Evolutionary conservation across 2,888 invertebrate species (phyloP), one percentile per base, ranked within the genome.

Genomic region (Drosophila barbarae): DNA sequence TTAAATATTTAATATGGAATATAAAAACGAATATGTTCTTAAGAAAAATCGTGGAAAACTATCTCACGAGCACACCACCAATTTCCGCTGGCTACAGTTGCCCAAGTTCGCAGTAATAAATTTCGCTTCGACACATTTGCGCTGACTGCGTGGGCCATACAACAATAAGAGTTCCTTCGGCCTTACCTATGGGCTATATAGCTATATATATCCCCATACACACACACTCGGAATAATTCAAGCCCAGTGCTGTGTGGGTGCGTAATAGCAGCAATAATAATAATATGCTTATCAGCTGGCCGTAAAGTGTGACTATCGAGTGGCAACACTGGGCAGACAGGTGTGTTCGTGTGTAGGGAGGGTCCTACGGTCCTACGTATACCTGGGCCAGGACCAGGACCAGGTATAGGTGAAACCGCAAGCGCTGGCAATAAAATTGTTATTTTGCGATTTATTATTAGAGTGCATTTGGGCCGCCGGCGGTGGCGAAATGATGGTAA

Each of bases 381-480:
- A 15, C 38, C 36, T 28, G 66, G 53, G 8, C 41, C 50, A 49
- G 50, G 65, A 39, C 39, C 39, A 42, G 50, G 56, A 39, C 39
- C 39, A 42, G 39, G 52, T 36, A 70, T 38, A n/a, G 46, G 42
- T 39, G 46, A 46, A 69, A 76, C 83, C 83, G 67, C 84, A 74
- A 63, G 67, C 58, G 42, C 73, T 69, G 72, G 73, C 82, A 77
- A 80, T 80, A 80, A 85, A 85, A 80, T 75, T 77, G 85, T 83
- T 78, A 73, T 78, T 81, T 80, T 84, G 84, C 81, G 81, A 85
- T 81, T 81, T 81, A 85, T 84, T 81, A 79, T 81, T 81, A 81
- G 85, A 84, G 84, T 81, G 84, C 81, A 84, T 84, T 85, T 85
- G 84, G 81, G 84, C 63, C 63, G 63, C 66, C 41, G 66, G 61